phyloP scores from a whole-genome alignment of 1,140 invertebrate species.

The Heliconius melpomene region DNA sequence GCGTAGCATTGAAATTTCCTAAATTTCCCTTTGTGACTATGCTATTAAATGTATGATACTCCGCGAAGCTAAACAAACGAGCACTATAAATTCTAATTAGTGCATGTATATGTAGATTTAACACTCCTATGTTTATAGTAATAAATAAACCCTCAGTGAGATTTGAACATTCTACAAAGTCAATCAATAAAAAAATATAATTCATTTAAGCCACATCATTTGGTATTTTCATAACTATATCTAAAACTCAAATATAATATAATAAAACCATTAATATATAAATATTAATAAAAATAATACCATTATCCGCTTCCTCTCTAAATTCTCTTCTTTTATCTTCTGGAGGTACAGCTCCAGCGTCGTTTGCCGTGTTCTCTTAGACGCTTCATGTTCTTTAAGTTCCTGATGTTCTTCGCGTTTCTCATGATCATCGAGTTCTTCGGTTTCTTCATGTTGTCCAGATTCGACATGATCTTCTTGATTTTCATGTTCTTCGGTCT shows the following conservation, averaged over 20 bases:
- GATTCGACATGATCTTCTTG: neutral
- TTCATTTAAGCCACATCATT: too few species aligned
- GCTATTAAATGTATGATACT: too few species aligned
- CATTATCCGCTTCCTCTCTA: constrained; percentile 54
- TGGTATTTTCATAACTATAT: neutral
- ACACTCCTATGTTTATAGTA: too few species aligned
- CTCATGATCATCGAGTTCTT: neutral
- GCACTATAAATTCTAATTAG: too few species aligned
- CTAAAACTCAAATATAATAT: neutral
- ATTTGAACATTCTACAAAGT: too few species aligned
- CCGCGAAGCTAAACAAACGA: too few species aligned
- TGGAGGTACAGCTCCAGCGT: constrained; percentile 58
- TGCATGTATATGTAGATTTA: too few species aligned
- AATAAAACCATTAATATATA: neutral
- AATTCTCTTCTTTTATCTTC: constrained; percentile 57
- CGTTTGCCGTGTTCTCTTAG: constrained; percentile 46
- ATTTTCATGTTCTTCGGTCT: too few species aligned
- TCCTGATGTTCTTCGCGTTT: neutral
- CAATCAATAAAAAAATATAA: too few species aligned
- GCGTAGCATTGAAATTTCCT: too few species aligned
- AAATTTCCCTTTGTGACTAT: too few species aligned
- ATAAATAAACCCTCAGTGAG: too few species aligned
- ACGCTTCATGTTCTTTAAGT: constrained; percentile 40
- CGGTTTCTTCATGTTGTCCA: neutral
- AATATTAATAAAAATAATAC: constrained; percentile 35